Evolutionary conservation across 2,113 vertebrate species (phyloP), one percentile per base, ranked within the genome.

Genomic region (Elachura formosa): DNA sequence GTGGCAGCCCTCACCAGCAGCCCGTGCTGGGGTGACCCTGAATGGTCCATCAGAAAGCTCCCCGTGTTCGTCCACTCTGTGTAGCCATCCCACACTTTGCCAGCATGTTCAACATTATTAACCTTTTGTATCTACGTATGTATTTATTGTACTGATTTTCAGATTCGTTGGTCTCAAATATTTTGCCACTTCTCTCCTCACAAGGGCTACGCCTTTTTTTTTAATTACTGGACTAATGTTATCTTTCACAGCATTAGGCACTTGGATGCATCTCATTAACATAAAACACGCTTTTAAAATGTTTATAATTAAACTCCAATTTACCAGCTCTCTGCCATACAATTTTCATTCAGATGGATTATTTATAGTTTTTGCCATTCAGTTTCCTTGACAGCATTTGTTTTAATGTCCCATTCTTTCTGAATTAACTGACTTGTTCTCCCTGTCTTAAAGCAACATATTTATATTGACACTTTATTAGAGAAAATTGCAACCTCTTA

Each of bases 321-420:
- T 96, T 97, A 64, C 79, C 87, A 93, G 73, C 92, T 96, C 94
- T 97, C 90, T 95, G 94, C 88, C 90, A 94, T 66, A 80, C 62
- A 86, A 15, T 94, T 94, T 89, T 79, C 89, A 48, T 84, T 94
- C 80, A 84, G 67, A 76, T 29, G 48, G 25, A 80, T 94, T 94
- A 48, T 94, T 92, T 96, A 83, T 95, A 75, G 54, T 67, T 88
- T 92, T 93, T 94, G 55, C 69, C 75, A 34, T 80, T 96, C 91
- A 84, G 69, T 90, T 96, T 94, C 75, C 82, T 75, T 74, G 64
- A 78, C 91, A 77, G 74, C 67, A 76, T 87, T 72, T 87, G 67
- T 89, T 95, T 97, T 93, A 94, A 85, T 90, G 87, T 92, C 71
- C 91, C 56, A 68, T 96, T 90, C 89, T 87, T 97, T 91, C 91